Evolutionary conservation across 2,113 vertebrate species (phyloP).

Genomic region (Poecile atricapillus): DNA sequence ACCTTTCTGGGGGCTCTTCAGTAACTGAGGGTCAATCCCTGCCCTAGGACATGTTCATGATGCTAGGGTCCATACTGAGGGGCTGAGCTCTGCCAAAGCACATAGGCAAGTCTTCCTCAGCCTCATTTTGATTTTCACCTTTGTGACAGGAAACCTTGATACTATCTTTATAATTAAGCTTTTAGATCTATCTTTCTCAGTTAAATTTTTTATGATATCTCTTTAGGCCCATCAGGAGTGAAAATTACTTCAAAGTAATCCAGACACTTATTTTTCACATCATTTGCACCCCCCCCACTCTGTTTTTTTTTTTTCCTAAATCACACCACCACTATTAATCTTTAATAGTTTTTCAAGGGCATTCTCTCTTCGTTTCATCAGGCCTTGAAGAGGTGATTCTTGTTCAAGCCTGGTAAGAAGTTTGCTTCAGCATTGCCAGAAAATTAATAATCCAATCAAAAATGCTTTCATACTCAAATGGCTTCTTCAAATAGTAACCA

Average conservation of each 20-base stretch:
- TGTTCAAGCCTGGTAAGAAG: background rate
- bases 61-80: background rate
- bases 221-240: background rate
- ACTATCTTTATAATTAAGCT: background rate
- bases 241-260: background rate
- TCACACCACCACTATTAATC: background rate
- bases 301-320: background rate
- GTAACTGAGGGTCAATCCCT: background rate
- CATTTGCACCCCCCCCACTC: background rate
- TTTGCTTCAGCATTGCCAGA: slow-evolving; percentile 19
- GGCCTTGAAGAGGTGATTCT: background rate
- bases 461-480: slow-evolving; percentile 21
- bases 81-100: background rate
- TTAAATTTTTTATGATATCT: background rate
- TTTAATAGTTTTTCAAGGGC: background rate
- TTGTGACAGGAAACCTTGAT: background rate
- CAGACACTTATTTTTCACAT: background rate
- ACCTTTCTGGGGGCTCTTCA: background rate
- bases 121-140: background rate
- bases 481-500: slow-evolving; percentile 37
- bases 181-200: background rate
- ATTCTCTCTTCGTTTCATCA: background rate
- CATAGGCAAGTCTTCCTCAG: background rate
- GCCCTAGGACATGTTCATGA: background rate
- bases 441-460: slow-evolving; percentile 2